These are phyloP conservation scores for Diorhabda elongata DNA, from an alignment of 1,140 invertebrate genomes.

Conservation along the genomic window DNA sequence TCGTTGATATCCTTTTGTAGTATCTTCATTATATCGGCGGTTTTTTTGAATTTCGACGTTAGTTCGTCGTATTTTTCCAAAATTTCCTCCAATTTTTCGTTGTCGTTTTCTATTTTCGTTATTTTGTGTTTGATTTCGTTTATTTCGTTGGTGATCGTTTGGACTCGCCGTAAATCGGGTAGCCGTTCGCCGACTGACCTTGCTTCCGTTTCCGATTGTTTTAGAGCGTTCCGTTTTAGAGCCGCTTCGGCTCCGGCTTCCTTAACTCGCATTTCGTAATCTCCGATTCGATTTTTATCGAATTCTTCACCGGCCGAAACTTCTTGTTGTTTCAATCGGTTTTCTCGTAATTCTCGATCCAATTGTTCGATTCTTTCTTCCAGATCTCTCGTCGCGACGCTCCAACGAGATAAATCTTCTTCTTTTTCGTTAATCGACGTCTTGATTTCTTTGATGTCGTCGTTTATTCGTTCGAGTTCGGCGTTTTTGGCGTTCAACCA, in stretches of 20 bases:
- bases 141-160: slow-evolving; percentile 30
- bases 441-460: slow-evolving; percentile 39
- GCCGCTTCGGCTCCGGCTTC: slow-evolving; percentile 20
- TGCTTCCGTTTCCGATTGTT: slow-evolving; percentile 27
- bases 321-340: slow-evolving; percentile 39
- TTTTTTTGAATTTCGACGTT: slow-evolving; percentile 24
- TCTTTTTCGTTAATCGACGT: slow-evolving; percentile 34
- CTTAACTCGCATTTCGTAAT: slow-evolving; percentile 29
- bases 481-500: slow-evolving; percentile 33
- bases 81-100: slow-evolving; percentile 28
- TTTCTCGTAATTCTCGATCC: slow-evolving; percentile 44
- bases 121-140: slow-evolving; percentile 28
- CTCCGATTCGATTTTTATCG: slow-evolving; percentile 30
- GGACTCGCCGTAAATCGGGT: slow-evolving; percentile 24
- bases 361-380: slow-evolving; percentile 45
- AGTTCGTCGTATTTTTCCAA: slow-evolving; percentile 26
- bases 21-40: slow-evolving; percentile 24
- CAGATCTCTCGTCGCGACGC: slow-evolving; percentile 39
- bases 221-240: slow-evolving; percentile 26
- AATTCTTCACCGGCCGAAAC: slow-evolving; percentile 30
- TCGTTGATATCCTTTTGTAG: slow-evolving; percentile 28
- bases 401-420: slow-evolving; percentile 43
- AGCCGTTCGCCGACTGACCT: slow-evolving; percentile 29
- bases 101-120: slow-evolving; percentile 27
- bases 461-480: slow-evolving; percentile 36